Base-by-base conservation (phyloP, 2,888 invertebrate species). In the Melikaiella ostensackeni region DNA sequence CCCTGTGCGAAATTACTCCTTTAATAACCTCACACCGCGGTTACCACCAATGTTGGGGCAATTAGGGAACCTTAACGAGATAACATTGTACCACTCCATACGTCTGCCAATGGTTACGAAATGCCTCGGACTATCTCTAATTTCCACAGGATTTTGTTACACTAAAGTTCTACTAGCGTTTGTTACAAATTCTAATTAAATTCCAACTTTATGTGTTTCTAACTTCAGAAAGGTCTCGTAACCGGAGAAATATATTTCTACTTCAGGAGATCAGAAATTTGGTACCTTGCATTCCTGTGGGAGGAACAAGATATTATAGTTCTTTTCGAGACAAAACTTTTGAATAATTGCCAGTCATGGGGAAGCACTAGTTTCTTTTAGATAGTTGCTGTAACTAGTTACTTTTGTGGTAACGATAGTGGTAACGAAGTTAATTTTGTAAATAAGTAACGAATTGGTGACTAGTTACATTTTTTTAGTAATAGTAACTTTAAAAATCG, bases 21-120 rank as follows among this genome's bases (percentile, higher is more conserved):
- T 62, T 46, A 77, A 64, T 77, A 74, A 74, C 74, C 77, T 77
- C 74, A 74, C 38, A 33, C 33, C 35, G 74, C 61, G 64, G 63
- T 76, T 62, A 21, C 73, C 50, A 63, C 74, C 35, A 61, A 63
- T 64, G 64, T 63, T 57, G 42, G 74, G 74, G 77, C 77, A 77
- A 77, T 77, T 77, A 74, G 64, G 74, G 42, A 63, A 55, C 77
- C 74, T 74, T 77, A 77, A 77, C 74, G 74, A 77, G 77, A 77
- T 77, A 77, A 77, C 74, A 57, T 64, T 64, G 64, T 50, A 33
- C 50, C 35, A 57, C 77, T 70, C 50, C 70, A 74, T 74, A 77
- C 74, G 74, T 77, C 64, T 77, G 63, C 74, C 77, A 77, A 74
- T 77, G 62, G 77, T 50, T 55, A 74, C 62, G 63, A 74, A 77